Evolutionary conservation across 2,797 vertebrate genomes (phyloP), one percentile per base, ranked within the genome.

Genomic region (Ctenopoma multispine): DNA sequence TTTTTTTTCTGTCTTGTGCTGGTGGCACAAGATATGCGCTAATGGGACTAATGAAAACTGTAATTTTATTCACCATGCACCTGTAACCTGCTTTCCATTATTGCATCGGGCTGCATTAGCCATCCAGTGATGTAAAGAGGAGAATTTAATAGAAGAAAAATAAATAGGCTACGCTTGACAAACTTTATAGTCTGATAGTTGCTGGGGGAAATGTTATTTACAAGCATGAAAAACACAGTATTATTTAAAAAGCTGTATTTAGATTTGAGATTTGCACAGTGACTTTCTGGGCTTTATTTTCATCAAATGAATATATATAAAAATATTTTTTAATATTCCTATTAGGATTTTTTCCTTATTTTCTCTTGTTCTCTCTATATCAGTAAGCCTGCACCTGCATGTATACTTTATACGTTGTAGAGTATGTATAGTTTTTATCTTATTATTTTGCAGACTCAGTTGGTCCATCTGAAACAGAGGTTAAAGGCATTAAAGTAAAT

Each of bases 161-260:
- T 61, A 65, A 83, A 75, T 40, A 44, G 57, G 74, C 23, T 38
- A 48, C 6, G 63, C 63, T 63, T 80, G 40, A 75, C 70, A 1
- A 70, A 67, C 24, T 62, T 79, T 20, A 61, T 53, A 53, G 63
- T 51, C n/a, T 29, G 57, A 20, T 31, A 2, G 50, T 29, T 49
- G 40, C 43, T 40, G 31, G 21, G 18, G 23, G n/a, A 43, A 59
- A 69, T 41, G 50, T 63, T 75, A 57, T 77, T 79, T 74, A 64
- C 64, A 74, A 44, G 36, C 31, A 17, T 38, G 9, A 55, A 40
- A 60, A 59, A 41, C 24, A 29, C 40, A 40, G 56, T 63, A 53
- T 59, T n/a, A 40, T 77, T 50, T 20, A 15, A 38, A 15, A 38
- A 14, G 63, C 63, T 56, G 44, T 31, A 31, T n/a, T 54, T 44